phyloP scores from a whole-genome alignment of 2,797 vertebrate genomes.

The Sebastes oblongus region DNA sequence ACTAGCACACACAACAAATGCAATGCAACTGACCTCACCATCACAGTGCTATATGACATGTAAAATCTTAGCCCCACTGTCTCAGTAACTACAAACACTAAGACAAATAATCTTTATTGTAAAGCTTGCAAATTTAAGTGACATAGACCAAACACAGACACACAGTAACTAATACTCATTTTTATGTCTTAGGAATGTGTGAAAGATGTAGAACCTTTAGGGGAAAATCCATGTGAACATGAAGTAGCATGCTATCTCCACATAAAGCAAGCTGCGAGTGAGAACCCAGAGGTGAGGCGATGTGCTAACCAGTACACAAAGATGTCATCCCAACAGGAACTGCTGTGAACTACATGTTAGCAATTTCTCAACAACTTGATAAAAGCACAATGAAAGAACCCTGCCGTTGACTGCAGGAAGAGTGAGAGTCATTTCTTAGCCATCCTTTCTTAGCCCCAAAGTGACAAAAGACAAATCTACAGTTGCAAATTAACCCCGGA shows the following conservation, averaged over 20 bases:
- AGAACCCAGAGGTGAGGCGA: not conserved
- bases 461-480: constrained; percentile 84
- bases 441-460: constrained; percentile 71
- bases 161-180: not conserved
- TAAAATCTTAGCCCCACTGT: not conserved
- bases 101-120: not conserved
- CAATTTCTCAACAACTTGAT: constrained; percentile 17
- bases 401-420: constrained; percentile 32
- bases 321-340: not conserved
- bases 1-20: not conserved
- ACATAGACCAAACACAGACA: not conserved
- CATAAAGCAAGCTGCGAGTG: not conserved
- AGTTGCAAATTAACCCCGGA: constrained; percentile 79
- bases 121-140: not conserved
- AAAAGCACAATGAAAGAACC: constrained; percentile 24
- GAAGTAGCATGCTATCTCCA: not conserved
- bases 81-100: not conserved
- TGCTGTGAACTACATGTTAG: not conserved
- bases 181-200: not conserved
- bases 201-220: not conserved
- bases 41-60: too few relatives aligned
- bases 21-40: not conserved
- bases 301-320: not conserved
- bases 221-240: not conserved
- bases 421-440: constrained; percentile 68